These are phyloP conservation scores for Macropus fuliginosus DNA, from an alignment of 2,797 vertebrate genomes.

Conservation along the genomic window DNA sequence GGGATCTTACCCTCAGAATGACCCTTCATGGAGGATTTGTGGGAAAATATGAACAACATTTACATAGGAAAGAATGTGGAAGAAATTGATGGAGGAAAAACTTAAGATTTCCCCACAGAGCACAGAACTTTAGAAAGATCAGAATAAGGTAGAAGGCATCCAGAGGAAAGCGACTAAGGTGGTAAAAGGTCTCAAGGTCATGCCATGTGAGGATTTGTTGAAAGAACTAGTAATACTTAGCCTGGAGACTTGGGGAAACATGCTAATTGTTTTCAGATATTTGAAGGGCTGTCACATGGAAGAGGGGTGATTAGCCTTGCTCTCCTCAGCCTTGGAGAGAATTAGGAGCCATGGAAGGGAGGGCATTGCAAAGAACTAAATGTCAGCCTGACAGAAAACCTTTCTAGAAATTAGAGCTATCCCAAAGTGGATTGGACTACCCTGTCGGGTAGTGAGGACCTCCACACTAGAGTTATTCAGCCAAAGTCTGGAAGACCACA, in stretches of 20 bases:
- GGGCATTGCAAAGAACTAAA: neutral
- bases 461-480: neutral
- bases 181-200: neutral
- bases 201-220: neutral
- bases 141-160: neutral
- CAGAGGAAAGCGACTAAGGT: neutral
- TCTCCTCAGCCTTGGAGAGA: neutral
- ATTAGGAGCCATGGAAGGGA: neutral
- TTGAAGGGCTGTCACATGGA: neutral
- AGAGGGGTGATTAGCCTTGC: neutral
- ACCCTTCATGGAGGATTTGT: neutral
- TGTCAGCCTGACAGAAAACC: neutral
- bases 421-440: neutral
- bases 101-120: neutral
- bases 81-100: neutral
- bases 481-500: neutral
- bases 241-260: neutral
- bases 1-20: neutral
- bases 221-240: neutral
- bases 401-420: neutral
- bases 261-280: neutral
- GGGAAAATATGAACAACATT: neutral
- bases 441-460: neutral
- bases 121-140: neutral
- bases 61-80: neutral